Evolutionary conservation across 2,797 vertebrate genomes (phyloP), one percentile per base, ranked within the genome.

Genomic region (Coreius guichenoti): DNA sequence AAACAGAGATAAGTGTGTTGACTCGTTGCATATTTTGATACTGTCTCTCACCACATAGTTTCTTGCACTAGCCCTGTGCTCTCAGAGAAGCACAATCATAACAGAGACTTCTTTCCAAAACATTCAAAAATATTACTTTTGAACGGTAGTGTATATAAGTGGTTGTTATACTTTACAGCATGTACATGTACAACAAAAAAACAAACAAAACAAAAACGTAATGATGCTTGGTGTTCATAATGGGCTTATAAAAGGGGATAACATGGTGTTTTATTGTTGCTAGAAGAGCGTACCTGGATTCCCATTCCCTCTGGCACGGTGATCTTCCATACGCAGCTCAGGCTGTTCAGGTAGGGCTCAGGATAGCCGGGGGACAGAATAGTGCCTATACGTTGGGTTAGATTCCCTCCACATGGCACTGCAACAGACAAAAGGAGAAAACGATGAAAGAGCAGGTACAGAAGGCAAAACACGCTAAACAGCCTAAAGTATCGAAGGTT

Each of bases 291-390:
- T 94, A 99, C 98, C 98, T 99, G 98, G 81, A 99, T 98, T 90
- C 98, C 98, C 0, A 98, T 98, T 79, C 98, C 98, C 88, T 99
- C 98, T 0, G 98, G 98, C 76, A 99, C 98, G 0, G 96, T 96
- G 90, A 99, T 99, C 93, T 97, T 99, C 98, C 98, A 99, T 63
- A 99, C 97, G 9, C 98, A 99, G 95, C 99, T 99, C 91, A 99
- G 96, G 90, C 97, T 98, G 92, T 99, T 99, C 82, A 99, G 96
- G 93, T 99, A 99, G 0, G 98, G 98, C 91, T 99, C 98, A 0
- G 98, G 98, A 90, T 98, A 99, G 29, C 98, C 98, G 0, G 98
- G 98, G 56, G 98, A 99, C 84, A 99, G 94, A 92, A 99, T 97
- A 91, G 98, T 99, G 21, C 98, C 97, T 67, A 95, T 99, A 76